A percentile compares a stretch with the other conserved stretches of the same genome.
Evolutionary conservation across 2,113 vertebrate genomes (phyloP).

Genomic region (Smithornis capensis): DNA sequence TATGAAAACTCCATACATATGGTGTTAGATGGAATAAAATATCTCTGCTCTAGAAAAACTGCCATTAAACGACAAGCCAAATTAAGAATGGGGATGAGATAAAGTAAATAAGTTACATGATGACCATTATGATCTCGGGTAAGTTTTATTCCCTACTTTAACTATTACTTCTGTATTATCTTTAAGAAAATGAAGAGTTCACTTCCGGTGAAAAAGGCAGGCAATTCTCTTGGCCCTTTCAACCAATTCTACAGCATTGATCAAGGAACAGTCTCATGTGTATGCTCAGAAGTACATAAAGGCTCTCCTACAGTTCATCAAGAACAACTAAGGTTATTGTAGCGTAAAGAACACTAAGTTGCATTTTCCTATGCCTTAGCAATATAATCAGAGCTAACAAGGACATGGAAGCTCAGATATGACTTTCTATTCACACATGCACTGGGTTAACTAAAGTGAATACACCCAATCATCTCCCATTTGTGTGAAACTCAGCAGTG

Average conservation of each 20-base stretch:
- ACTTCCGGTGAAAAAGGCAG: background rate
- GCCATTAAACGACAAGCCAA: background rate
- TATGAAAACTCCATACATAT: background rate
- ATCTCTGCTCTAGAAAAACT: background rate
- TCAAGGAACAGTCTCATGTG: background rate
- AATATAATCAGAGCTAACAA: background rate
- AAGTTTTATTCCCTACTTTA: background rate
- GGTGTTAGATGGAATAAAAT: background rate
- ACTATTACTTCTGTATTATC: background rate
- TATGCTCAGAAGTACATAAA: background rate
- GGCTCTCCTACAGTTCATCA: background rate
- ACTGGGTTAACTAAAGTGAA: background rate
- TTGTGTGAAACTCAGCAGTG: background rate
- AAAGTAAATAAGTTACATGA: background rate
- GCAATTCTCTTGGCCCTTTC: background rate
- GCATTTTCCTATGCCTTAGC: background rate
- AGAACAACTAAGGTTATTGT: background rate
- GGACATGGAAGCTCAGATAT: background rate
- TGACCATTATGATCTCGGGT: background rate
- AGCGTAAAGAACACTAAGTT: background rate
- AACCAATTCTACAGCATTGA: background rate
- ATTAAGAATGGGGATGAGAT: background rate
- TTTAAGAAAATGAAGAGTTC: background rate
- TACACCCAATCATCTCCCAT: background rate
- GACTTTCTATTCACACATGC: background rate